Evolutionary conservation across 2,888 invertebrate genomes (phyloP).

Genomic region (Synanthedon vespiformis): DNA sequence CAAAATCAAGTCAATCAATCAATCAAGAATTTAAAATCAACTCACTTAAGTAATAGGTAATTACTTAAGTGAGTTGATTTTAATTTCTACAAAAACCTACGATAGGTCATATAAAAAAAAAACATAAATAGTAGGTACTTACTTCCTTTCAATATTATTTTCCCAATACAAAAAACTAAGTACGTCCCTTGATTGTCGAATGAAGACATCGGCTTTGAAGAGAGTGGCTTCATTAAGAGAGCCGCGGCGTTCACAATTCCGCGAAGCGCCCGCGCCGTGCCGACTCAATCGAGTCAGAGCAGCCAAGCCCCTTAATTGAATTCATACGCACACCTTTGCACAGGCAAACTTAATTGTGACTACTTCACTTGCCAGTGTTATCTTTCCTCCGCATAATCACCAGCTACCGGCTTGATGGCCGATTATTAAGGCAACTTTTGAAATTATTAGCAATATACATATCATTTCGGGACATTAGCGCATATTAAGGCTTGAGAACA

Average conservation of each 20-base stretch:
- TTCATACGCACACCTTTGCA: slow-evolving; percentile 13
- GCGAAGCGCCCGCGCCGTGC: slow-evolving; percentile 8
- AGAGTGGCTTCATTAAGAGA: slow-evolving; percentile 48
- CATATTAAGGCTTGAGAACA: slow-evolving; percentile 9
- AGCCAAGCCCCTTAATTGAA: slow-evolving; percentile 33
- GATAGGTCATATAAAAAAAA: too few species aligned
- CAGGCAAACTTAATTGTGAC: slow-evolving; percentile 11
- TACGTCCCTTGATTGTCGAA: slow-evolving; percentile 36
- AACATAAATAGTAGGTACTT: background rate
- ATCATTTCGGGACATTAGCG: slow-evolving; percentile 24
- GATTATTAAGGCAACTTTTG: slow-evolving; percentile 23
- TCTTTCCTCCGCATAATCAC: slow-evolving; percentile 20
- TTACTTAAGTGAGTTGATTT: too few species aligned
- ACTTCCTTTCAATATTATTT: background rate
- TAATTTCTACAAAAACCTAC: too few species aligned
- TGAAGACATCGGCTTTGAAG: slow-evolving; percentile 54
- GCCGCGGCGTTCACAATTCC: slow-evolving; percentile 10
- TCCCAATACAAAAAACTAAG: slow-evolving; percentile 6
- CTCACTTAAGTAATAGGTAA: too few species aligned
- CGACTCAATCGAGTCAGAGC: slow-evolving; percentile 2
- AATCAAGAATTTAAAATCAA: too few species aligned
- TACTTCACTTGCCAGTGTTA: slow-evolving; percentile 10
- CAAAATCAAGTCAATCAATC: too few species aligned
- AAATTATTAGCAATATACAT: slow-evolving; percentile 39
- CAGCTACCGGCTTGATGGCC: slow-evolving; percentile 16